These are phyloP conservation scores for Chlorodrepanis virens DNA, from an alignment of 2,113 vertebrate species.

Conservation along the genomic window DNA sequence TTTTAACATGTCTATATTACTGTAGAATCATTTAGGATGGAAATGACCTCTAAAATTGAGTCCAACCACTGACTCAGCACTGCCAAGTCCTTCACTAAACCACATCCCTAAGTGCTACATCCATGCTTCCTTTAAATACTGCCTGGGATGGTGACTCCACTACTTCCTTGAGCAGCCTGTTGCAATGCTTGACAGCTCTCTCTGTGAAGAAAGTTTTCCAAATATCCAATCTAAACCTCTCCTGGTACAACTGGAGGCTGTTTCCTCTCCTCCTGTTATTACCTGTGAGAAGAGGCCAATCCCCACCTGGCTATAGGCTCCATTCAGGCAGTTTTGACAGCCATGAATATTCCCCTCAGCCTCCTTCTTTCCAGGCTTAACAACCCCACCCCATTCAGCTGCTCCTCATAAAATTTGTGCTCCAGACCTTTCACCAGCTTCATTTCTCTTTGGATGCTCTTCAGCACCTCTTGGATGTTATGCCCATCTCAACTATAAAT, in stretches of 20 bases:
- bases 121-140: neutral
- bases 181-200: neutral
- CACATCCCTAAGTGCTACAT: neutral
- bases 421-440: neutral
- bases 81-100: neutral
- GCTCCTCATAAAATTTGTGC: neutral
- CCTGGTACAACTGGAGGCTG: neutral
- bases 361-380: neutral
- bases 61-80: neutral
- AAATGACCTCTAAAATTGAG: neutral
- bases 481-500: neutral
- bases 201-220: neutral
- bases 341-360: neutral
- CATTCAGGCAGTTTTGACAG: neutral
- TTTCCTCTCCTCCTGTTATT: neutral
- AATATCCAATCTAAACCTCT: neutral
- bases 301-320: accelerated
- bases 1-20: neutral
- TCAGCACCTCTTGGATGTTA: neutral
- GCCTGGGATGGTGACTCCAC: neutral
- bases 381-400: neutral
- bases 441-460: accelerated
- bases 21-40: neutral
- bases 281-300: neutral
- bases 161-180: neutral